Conservation (phyloP, 2,888 invertebrate species). For the Idaea biselata region DNA sequence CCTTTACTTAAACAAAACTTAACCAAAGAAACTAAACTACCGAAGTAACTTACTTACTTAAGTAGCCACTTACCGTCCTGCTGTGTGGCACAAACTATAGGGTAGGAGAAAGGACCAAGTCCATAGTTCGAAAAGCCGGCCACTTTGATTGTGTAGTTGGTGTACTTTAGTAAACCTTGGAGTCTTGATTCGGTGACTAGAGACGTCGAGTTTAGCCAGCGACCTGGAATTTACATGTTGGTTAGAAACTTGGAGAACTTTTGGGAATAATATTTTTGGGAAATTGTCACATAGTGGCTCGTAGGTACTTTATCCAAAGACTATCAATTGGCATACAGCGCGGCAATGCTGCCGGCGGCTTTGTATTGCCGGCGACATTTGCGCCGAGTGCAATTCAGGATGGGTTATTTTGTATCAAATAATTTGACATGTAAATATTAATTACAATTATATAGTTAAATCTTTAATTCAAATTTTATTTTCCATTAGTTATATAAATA, state of each 20-base stretch:
- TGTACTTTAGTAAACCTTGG: conserved; percentile 89
- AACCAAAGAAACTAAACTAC: neutral
- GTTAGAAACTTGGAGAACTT: conserved; percentile 3
- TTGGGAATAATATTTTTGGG: neutral
- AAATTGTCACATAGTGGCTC: no score
- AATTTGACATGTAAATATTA: no score
- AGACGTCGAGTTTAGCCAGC: conserved; percentile 79
- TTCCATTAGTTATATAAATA: no score
- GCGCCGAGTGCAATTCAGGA: no score
- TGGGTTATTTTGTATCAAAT: no score
- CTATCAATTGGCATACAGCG: no score
- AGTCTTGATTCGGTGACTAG: conserved; percentile 88
- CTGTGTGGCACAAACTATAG: conserved; percentile 89
- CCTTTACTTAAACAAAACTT: neutral
- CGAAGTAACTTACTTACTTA: neutral
- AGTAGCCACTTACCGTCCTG: conserved; percentile 85
- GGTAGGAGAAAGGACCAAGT: conserved; percentile 88
- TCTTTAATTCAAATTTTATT: no score
- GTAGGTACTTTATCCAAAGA: conserved; percentile 50
- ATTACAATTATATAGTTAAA: no score
- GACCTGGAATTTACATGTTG: conserved; percentile 45
- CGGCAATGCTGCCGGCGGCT: no score
- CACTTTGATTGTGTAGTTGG: conserved; percentile 93
- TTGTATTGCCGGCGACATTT: no score
- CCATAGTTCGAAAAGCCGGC: conserved; percentile 92